Evolutionary conservation across 2,113 vertebrate species (phyloP).

Genomic region (Bos taurus): DNA sequence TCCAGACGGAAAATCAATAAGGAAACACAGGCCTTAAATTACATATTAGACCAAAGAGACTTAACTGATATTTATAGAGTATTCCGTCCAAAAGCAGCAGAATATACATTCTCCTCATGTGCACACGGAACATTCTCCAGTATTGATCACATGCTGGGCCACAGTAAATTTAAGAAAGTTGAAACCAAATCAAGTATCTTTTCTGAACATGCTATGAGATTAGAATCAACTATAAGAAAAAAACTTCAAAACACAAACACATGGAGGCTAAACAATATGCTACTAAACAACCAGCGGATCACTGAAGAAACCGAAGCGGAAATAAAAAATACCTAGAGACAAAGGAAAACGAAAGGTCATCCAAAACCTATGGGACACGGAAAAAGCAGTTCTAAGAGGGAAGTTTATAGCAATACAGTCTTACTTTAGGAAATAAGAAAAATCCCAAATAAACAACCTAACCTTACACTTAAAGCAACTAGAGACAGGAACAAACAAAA

Average conservation of each 20-base stretch:
- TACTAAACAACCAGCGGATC: not conserved
- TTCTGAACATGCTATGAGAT: not conserved
- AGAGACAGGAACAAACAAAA: not conserved
- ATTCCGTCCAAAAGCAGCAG: not conserved
- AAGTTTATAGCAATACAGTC: not conserved
- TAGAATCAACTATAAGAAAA: not conserved
- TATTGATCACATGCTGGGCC: not conserved
- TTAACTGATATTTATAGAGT: not conserved
- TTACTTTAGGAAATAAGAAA: not conserved
- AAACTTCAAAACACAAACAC: not conserved
- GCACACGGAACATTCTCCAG: not conserved
- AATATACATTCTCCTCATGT: not conserved
- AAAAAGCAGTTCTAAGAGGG: not conserved
- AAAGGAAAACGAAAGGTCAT: not conserved
- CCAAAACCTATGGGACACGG: not conserved
- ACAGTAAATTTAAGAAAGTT: not conserved
- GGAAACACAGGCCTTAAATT: not conserved
- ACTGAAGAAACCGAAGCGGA: not conserved
- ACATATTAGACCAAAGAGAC: not conserved
- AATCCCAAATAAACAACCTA: not conserved
- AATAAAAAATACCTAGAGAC: not conserved
- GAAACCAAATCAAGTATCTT: not conserved
- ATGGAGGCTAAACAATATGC: not conserved
- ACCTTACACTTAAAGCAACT: not conserved
- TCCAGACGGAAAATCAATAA: not conserved